Conservation (phyloP, 2,113 vertebrate species). For the Phylloscopus whistleri region DNA sequence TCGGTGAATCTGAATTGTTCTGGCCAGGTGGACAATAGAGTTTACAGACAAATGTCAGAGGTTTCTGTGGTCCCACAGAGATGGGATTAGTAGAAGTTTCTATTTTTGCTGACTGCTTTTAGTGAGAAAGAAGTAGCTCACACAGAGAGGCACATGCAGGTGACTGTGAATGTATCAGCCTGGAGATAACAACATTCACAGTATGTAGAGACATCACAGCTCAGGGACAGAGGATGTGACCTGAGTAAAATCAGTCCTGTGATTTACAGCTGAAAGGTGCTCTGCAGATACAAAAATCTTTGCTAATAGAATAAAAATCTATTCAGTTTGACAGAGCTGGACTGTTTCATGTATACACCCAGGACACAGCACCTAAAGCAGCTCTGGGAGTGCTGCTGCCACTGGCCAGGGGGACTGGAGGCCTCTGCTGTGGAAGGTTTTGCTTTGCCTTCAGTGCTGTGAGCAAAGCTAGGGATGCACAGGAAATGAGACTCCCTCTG, state of each 20-base stretch:
- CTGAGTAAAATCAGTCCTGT: background rate
- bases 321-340: background rate
- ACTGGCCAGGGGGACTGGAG: too few relatives aligned
- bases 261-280: background rate
- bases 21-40: background rate
- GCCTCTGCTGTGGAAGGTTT: background rate
- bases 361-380: background rate
- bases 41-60: background rate
- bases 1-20: background rate
- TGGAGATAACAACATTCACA: background rate
- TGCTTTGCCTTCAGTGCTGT: background rate
- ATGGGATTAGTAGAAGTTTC: background rate
- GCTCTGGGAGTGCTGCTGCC: background rate
- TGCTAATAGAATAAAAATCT: background rate
- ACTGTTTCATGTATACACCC: background rate
- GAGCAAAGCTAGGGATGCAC: background rate
- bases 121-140: background rate
- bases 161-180: background rate
- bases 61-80: background rate
- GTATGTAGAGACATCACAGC: background rate
- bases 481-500: background rate
- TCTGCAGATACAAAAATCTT: background rate
- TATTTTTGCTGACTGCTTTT: background rate
- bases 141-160: background rate
- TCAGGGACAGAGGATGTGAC: background rate